Base-by-base conservation (phyloP, 2,113 vertebrate species). In the Zosterops pallidus region DNA sequence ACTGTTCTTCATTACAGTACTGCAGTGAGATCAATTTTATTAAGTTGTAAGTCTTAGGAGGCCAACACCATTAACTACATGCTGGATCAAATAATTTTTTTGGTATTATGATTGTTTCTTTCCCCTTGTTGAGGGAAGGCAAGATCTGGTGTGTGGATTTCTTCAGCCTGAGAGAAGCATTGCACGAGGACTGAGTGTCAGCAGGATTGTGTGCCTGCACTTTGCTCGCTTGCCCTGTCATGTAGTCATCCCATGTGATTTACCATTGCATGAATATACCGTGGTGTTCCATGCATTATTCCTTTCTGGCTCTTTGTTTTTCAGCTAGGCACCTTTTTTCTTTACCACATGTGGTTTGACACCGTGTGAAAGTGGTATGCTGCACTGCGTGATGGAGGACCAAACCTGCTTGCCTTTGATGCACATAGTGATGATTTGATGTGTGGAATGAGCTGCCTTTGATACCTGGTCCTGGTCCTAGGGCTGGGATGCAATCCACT, bases 1-100 rank as follows among this genome's bases (percentile, higher is more conserved):
- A 96, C 97, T 90, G 96, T 96, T 98, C 97, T 96, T 98, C 95
- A 96, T 98, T 97, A 97, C 95, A 96, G 97, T 91, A 83, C 80
- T 96, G 91, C 35, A 72, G 96, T 5, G 94, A 98, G 97, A 96
- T 97, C 95, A 95, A 97, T 97, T 98, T 97, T 98, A 97, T 97
- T 97, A 97, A 97, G 97, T 71, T 94, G 87, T 87, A 91, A 96
- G 96, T 95, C 95, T 97, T 80, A 75, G 96, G 97, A 97, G 94
- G 96, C 89, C 75, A 74, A 95, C 85, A 57, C 96, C 62, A 90
- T 96, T 97, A 97, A 97, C 95, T 86, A 86, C 69, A 86, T 69
- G 70, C 96, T 96, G 96, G 93, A 97, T 92, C 96, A 98, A 77
- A 95, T 75, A 83, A 83, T 96, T 94, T 81, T 89, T 90, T 91